Evolutionary conservation across 2,113 vertebrate genomes (phyloP).

Genomic region (Dipodomys spectabilis): DNA sequence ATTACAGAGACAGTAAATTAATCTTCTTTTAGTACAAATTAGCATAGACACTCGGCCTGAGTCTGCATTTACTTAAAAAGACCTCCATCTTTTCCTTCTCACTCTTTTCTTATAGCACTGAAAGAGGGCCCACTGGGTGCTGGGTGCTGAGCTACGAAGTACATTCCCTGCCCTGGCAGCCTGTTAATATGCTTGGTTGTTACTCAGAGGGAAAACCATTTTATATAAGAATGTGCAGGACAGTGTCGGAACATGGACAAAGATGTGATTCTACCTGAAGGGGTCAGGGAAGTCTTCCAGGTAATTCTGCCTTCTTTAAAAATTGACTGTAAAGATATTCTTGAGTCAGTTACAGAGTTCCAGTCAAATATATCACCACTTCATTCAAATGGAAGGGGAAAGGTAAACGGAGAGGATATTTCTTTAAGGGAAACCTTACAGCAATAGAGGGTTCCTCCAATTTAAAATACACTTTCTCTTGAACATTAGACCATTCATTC

Average conservation of each 20-base stretch:
- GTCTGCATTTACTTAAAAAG: slow-evolving; percentile 56
- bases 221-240: background rate
- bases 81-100: slow-evolving; percentile 17
- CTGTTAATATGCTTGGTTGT: background rate
- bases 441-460: background rate
- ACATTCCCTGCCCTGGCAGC: background rate
- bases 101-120: background rate
- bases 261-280: slow-evolving; percentile 69
- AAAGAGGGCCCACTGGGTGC: background rate
- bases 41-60: slow-evolving; percentile 62
- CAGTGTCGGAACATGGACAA: background rate
- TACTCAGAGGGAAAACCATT: slow-evolving; percentile 3
- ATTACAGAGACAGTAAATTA: slow-evolving; percentile 74
- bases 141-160: background rate
- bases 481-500: background rate
- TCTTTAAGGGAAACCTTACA: slow-evolving; percentile 30
- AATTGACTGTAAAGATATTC: background rate
- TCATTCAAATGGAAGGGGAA: slow-evolving; percentile 24
- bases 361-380: slow-evolving; percentile 1
- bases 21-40: slow-evolving; percentile 74
- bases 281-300: slow-evolving; percentile 62
- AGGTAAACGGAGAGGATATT: background rate
- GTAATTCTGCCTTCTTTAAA: slow-evolving; percentile 42
- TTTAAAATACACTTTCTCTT: slow-evolving; percentile 20
- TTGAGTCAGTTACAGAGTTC: slow-evolving; percentile 20